Conservation (phyloP, 2,113 vertebrate species). For the Rattus rattus region DNA sequence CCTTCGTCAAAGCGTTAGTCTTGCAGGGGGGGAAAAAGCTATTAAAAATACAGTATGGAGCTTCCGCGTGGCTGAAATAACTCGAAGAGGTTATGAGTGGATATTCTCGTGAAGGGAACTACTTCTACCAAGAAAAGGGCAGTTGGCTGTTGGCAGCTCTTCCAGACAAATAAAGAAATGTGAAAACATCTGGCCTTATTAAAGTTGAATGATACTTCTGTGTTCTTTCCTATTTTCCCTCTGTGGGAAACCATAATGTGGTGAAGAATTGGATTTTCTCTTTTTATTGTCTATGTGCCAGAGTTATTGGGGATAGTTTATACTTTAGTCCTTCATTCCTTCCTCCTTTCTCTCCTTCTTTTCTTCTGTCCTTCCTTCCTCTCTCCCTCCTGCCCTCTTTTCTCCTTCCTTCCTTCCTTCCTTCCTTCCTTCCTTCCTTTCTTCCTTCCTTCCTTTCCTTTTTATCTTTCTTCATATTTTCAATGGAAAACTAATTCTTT, state of each 20-base stretch:
- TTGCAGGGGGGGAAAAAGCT: background rate
- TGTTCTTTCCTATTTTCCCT: background rate
- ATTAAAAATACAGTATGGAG: background rate
- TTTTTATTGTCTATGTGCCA: constrained; percentile 55
- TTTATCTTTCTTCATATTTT: background rate
- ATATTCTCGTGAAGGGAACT: constrained; percentile 12
- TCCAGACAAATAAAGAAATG: constrained; percentile 27
- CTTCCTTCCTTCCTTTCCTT: background rate
- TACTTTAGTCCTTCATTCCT: background rate
- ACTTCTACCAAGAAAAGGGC: background rate
- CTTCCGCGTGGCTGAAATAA: background rate
- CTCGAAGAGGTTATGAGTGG: background rate
- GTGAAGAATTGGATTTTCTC: constrained; percentile 43
- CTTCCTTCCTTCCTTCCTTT: background rate
- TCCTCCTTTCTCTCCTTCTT: background rate
- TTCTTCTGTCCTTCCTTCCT: background rate
- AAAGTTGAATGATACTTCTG: constrained; percentile 43
- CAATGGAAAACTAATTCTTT: background rate
- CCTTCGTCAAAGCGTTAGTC: background rate
- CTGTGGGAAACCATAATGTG: background rate
- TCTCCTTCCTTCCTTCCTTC: background rate
- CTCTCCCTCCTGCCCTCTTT: background rate
- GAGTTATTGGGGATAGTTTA: background rate
- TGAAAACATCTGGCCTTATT: background rate
- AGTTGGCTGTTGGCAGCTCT: constrained; percentile 13